Evolutionary conservation across 2,113 vertebrate species (phyloP).

Genomic region (Dolichotis patagonum): DNA sequence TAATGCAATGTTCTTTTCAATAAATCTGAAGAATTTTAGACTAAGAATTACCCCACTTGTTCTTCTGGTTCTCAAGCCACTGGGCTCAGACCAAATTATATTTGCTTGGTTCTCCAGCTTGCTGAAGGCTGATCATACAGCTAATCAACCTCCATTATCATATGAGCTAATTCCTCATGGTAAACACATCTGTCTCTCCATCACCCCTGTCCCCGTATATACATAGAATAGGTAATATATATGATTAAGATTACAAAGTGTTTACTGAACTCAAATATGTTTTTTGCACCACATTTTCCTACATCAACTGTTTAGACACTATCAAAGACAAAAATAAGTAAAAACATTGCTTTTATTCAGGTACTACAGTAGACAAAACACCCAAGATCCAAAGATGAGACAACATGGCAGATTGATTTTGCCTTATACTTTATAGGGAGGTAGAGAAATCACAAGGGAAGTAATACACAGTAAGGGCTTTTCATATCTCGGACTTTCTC

Average conservation of each 20-base stretch:
- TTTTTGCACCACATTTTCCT: neutral
- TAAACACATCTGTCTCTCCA: neutral
- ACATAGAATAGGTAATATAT: neutral
- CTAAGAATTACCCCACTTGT: neutral
- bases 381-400: neutral
- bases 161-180: neutral
- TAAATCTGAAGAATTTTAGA: neutral
- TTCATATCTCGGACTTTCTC: neutral
- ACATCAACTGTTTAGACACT: neutral
- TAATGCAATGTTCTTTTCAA: neutral
- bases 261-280: neutral
- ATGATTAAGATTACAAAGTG: neutral
- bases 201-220: neutral
- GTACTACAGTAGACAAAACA: neutral
- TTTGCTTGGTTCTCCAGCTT: neutral
- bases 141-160: neutral
- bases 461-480: neutral
- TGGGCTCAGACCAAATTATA: neutral
- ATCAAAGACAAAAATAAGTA: constrained; percentile 43
- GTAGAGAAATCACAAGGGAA: neutral
- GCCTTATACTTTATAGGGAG: neutral
- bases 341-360: neutral
- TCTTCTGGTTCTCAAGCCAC: neutral
- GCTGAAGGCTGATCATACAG: neutral
- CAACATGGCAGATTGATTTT: neutral